Evolutionary conservation across 2,113 vertebrate genomes (phyloP).

Genomic region (Poicephalus gulielmi): DNA sequence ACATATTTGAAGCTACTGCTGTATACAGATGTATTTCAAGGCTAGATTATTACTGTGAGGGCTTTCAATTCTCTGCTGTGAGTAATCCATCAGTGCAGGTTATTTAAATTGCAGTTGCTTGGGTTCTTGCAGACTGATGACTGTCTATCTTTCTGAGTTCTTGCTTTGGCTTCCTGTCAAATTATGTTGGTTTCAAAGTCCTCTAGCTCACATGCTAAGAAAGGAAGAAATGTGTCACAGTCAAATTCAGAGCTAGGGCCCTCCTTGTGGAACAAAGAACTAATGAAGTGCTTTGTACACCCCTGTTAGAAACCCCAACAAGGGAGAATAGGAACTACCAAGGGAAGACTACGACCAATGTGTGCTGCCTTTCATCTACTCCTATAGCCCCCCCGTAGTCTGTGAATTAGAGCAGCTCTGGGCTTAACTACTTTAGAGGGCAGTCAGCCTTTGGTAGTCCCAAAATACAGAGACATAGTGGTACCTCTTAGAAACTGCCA

Average conservation of each 20-base stretch:
- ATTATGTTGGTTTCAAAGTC: not conserved
- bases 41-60: not conserved
- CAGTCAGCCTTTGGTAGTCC: not conserved
- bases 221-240: not conserved
- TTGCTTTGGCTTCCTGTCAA: conserved; percentile 10
- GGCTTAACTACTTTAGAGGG: not conserved
- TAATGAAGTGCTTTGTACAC: not conserved
- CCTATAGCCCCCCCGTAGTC: not conserved
- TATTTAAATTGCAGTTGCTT: not conserved
- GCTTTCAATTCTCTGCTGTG: not conserved
- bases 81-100: not conserved
- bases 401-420: not conserved
- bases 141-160: not conserved
- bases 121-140: not conserved
- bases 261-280: not conserved
- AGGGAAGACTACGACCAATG: not conserved
- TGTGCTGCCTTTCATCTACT: not conserved
- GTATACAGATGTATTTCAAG: not conserved
- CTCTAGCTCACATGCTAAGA: not conserved
- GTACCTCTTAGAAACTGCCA: not conserved
- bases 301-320: not conserved
- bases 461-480: not conserved
- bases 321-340: not conserved
- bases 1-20: not conserved
- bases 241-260: not conserved